Conservation (phyloP, 2,113 vertebrate species). For the Entelurus aequoreus region DNA sequence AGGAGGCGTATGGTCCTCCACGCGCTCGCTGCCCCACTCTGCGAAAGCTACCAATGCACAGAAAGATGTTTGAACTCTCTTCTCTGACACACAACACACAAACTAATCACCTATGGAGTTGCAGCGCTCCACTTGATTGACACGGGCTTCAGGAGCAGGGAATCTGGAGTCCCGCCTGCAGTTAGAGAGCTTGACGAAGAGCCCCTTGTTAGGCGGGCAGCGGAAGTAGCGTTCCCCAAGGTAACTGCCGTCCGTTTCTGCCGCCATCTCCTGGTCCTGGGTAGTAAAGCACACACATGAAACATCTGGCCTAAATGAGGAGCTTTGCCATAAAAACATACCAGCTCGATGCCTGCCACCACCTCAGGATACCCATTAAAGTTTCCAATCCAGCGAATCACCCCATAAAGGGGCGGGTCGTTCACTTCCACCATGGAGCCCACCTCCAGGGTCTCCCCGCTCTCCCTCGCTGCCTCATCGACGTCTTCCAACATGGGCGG, state of each 20-base stretch:
- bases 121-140: constrained; percentile 78
- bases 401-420: constrained; percentile 75
- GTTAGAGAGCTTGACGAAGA: constrained; percentile 75
- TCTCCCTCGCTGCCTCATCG: neutral
- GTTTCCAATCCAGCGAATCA: constrained; percentile 78
- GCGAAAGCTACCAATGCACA: constrained; percentile 65
- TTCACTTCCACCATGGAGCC: constrained; percentile 81
- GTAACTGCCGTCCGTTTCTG: constrained; percentile 76
- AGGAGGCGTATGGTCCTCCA: constrained; percentile 74
- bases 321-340: constrained; percentile 22
- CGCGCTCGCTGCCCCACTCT: constrained; percentile 74
- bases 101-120: constrained; percentile 74
- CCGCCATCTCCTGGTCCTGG: constrained; percentile 75
- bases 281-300: neutral
- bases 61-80: neutral
- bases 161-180: constrained; percentile 80
- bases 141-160: constrained; percentile 61
- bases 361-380: constrained; percentile 55
- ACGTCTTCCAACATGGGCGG: constrained; percentile 20
- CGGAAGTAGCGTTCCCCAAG: constrained; percentile 72
- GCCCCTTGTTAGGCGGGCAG: constrained; percentile 74
- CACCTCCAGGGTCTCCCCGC: constrained; percentile 61
- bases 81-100: neutral
- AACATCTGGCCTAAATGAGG: too few species aligned
- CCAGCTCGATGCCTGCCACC: constrained; percentile 79